These are phyloP conservation scores for Eulemur rufifrons DNA, from an alignment of 2,113 vertebrate genomes.

Conservation along the genomic window DNA sequence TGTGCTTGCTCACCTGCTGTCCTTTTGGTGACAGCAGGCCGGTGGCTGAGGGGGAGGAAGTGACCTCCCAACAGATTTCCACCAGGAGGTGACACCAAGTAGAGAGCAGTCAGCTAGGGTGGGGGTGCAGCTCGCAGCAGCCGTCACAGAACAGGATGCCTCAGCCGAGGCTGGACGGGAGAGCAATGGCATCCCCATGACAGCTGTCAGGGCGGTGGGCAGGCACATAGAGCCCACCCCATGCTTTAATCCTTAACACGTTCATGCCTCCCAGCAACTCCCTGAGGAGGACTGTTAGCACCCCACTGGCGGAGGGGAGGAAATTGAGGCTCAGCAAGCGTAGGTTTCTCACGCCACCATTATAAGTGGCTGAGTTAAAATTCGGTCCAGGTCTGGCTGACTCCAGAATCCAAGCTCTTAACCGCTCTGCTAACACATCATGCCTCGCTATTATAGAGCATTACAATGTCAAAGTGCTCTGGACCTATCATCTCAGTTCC, in stretches of 20 bases:
- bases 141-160: neutral
- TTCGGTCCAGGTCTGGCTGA: neutral
- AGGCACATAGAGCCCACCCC: too few relatives aligned
- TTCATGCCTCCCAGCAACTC: neutral
- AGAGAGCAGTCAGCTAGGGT: neutral
- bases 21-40: neutral
- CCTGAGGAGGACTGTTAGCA: neutral
- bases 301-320: neutral
- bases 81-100: neutral
- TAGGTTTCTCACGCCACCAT: neutral
- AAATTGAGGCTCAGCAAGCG: neutral
- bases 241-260: fast-evolving
- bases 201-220: fast-evolving
- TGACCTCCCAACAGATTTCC: neutral
- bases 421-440: neutral
- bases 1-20: neutral
- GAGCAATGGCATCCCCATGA: fast-evolving
- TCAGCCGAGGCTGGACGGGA: fast-evolving
- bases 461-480: neutral
- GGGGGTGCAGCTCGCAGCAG: neutral
- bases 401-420: neutral
- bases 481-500: neutral
- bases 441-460: neutral
- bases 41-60: neutral
- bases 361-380: neutral